phyloP scores from a whole-genome alignment of 2,888 invertebrate genomes.

The Lasioglossum morio region DNA sequence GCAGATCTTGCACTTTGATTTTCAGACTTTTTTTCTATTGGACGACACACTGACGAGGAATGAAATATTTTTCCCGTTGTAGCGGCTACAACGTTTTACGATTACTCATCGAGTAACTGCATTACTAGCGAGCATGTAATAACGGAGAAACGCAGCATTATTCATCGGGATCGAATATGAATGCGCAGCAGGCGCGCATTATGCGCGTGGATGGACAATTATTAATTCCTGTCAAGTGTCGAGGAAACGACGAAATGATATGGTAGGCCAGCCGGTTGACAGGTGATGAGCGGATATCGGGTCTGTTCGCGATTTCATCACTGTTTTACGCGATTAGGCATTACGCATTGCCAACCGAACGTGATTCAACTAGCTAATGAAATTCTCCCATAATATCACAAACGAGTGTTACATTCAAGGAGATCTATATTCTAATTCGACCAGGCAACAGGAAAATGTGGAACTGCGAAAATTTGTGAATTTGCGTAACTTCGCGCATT shows the following conservation, averaged over 20 bases:
- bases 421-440: neutral
- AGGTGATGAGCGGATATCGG: conserved; percentile 55
- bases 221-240: conserved; percentile 58
- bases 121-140: neutral
- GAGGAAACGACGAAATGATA: conserved; percentile 58
- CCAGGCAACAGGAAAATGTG: neutral
- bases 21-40: too few species aligned
- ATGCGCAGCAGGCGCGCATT: conserved; percentile 31
- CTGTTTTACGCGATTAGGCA: conserved; percentile 53
- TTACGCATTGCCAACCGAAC: conserved; percentile 22
- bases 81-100: neutral
- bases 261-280: conserved; percentile 40
- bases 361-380: conserved; percentile 25
- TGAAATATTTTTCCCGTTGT: neutral
- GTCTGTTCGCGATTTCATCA: conserved; percentile 56
- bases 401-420: conserved; percentile 6
- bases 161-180: conserved; percentile 18
- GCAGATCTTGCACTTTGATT: too few species aligned
- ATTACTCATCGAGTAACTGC: conserved; percentile 20
- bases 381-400: conserved; percentile 22
- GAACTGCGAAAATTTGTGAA: neutral
- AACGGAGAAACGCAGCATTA: conserved; percentile 29
- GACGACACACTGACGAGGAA: too few species aligned
- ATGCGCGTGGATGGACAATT: conserved; percentile 41
- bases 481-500: too few species aligned